Percentiles rank a stretch among this genome's conserved stretches.
These are phyloP conservation scores for Anthrax anthrax DNA, from an alignment of 2,888 invertebrate genomes.

Conservation along the genomic window DNA sequence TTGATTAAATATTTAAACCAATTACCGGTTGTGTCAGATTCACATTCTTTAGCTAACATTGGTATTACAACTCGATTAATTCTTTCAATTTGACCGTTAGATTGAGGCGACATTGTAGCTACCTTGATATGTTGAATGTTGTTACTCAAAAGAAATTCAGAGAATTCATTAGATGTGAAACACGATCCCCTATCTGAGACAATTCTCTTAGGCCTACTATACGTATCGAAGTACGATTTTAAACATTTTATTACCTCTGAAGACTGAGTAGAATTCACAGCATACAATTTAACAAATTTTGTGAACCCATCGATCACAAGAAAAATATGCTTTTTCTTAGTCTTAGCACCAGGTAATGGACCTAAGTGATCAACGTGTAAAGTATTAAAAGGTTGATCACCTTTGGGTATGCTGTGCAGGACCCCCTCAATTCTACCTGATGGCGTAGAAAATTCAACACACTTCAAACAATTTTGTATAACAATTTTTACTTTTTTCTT, in stretches of 20 bases:
- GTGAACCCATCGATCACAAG: too few species aligned
- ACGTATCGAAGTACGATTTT: neutral
- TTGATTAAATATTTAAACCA: too few species aligned
- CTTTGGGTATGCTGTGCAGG: constrained; percentile 4
- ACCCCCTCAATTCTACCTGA: constrained; percentile 1
- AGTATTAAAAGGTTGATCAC: constrained; percentile 3
- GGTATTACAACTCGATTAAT: constrained; percentile 1
- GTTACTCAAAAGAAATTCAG: neutral
- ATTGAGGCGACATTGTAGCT: constrained; percentile 4
- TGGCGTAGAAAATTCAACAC: neutral
- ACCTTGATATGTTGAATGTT: too few species aligned
- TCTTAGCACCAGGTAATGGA: neutral
- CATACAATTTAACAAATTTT: too few species aligned
- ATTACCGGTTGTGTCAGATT: too few species aligned
- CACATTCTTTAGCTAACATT: constrained; percentile 5
- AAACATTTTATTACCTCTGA: neutral
- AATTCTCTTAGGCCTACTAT: too few species aligned
- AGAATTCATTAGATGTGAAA: constrained; percentile 1
- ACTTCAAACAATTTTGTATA: neutral
- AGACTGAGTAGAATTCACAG: neutral
- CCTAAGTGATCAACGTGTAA: constrained; percentile 3
- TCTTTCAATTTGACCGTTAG: constrained; percentile 5
- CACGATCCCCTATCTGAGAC: too few species aligned
- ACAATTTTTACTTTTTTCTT: neutral
- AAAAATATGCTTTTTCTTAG: too few species aligned